Evolutionary conservation across 2,797 vertebrate species (phyloP).

Genomic region (Spondyliosoma cantharus): DNA sequence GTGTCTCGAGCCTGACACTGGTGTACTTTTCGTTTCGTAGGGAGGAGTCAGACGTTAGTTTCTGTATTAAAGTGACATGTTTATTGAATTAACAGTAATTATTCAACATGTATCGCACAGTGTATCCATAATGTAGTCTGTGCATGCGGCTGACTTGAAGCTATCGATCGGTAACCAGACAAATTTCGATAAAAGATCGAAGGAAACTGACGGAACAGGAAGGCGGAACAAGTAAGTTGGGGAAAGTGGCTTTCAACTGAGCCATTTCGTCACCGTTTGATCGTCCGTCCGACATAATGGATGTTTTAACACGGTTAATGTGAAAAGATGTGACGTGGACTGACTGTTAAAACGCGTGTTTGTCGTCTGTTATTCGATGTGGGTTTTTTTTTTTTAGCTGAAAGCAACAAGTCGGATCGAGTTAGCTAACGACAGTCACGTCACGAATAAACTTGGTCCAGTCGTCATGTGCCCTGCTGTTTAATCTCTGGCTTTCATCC

Average conservation of each 20-base stretch:
- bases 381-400: neutral
- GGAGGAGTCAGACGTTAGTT: conserved; percentile 83
- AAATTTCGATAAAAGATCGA: conserved; percentile 56
- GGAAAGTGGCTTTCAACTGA: conserved; percentile 74
- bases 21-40: conserved; percentile 72
- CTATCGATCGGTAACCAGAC: conserved; percentile 26
- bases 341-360: rapidly evolving
- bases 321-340: rapidly evolving
- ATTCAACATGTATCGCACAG: conserved; percentile 46
- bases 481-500: conserved; percentile 69
- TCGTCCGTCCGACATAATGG: neutral
- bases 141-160: conserved; percentile 9
- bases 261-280: conserved; percentile 63
- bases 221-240: conserved; percentile 88
- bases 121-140: conserved; percentile 73
- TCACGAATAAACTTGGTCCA: conserved; percentile 71
- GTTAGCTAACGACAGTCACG: conserved; percentile 53
- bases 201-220: conserved; percentile 77
- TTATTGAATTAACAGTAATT: conserved; percentile 52
- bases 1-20: neutral
- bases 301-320: neutral
- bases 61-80: conserved; percentile 75
- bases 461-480: conserved; percentile 69
- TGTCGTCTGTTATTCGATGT: neutral
- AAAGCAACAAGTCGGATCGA: conserved; percentile 79